Evolutionary conservation across 2,888 invertebrate genomes (phyloP).

Genomic region (Apocheima hispidaria): DNA sequence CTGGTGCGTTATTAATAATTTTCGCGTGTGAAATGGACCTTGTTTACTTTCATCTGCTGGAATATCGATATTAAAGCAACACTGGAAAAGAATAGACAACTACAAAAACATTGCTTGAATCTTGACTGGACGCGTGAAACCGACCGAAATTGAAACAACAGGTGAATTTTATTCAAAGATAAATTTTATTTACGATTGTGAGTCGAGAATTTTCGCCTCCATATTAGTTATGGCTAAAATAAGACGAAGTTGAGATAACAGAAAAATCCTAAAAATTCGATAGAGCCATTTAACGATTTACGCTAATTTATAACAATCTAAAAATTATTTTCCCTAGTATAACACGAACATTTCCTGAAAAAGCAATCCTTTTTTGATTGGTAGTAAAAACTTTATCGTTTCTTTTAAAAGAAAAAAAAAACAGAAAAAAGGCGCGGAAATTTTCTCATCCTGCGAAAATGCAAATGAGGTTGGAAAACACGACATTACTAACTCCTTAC

Average conservation of each 20-base stretch:
- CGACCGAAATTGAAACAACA: neutral
- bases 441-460: neutral
- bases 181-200: neutral
- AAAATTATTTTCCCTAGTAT: too few species aligned
- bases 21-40: constrained; percentile 82
- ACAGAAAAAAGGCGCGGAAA: too few species aligned
- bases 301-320: too few species aligned
- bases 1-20: constrained; percentile 71
- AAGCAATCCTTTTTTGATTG: too few species aligned
- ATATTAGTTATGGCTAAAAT: too few species aligned
- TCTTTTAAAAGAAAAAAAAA: neutral
- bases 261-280: too few species aligned
- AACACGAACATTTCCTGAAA: too few species aligned
- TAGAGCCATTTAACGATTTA: too few species aligned
- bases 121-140: neutral
- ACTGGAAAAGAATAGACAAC: neutral
- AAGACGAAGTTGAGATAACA: too few species aligned
- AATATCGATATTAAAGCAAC: constrained; percentile 23
- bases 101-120: neutral
- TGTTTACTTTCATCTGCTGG: constrained; percentile 70
- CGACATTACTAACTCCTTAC: neutral
- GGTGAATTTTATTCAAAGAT: neutral
- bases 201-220: too few species aligned
- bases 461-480: neutral
- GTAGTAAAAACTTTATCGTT: too few species aligned